These are phyloP conservation scores for Apis mellifera DNA, from an alignment of 1,140 invertebrate species.

Conservation along the genomic window DNA sequence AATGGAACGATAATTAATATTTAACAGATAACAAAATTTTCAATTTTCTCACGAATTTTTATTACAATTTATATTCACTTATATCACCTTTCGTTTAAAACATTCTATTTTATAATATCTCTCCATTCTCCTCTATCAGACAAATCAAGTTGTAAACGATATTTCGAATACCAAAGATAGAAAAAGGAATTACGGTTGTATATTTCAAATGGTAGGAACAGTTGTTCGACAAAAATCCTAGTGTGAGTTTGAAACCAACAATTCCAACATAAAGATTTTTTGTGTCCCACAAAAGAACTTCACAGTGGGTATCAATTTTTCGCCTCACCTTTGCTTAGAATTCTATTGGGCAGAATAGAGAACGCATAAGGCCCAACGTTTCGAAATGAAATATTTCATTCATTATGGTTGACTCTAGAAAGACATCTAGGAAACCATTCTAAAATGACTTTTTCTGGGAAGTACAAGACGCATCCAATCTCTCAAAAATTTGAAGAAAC, in stretches of 20 bases:
- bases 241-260: neutral
- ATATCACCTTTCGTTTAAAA: too few species aligned
- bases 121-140: neutral
- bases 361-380: too few species aligned
- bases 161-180: neutral
- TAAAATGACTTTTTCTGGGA: neutral
- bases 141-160: neutral
- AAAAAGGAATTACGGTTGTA: neutral
- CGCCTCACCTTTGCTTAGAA: neutral
- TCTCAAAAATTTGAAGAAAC: too few species aligned
- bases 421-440: neutral
- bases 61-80: too few species aligned
- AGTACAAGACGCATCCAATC: too few species aligned
- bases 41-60: too few species aligned
- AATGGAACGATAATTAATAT: too few species aligned
- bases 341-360: neutral
- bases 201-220: neutral
- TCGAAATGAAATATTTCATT: neutral
- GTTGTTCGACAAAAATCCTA: neutral
- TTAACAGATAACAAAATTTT: too few species aligned
- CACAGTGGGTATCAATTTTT: conserved; percentile 34
- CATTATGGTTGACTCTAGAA: neutral
- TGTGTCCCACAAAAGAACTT: neutral
- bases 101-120: too few species aligned
- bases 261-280: neutral